phyloP scores from a whole-genome alignment of 2,888 invertebrate species.

The Cyaniris semiargus region DNA sequence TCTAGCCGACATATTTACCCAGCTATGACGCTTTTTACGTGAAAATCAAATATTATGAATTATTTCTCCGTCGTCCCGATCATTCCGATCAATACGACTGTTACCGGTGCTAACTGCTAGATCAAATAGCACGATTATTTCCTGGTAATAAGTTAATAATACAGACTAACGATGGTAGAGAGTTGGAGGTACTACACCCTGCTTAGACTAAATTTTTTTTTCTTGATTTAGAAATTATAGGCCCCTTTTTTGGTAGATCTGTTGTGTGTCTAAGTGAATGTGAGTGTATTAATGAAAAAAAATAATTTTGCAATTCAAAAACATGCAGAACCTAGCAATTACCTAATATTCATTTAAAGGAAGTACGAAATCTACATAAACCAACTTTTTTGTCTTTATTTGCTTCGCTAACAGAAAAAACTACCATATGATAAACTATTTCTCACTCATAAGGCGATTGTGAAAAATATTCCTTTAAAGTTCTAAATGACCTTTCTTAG shows the following conservation, averaged over 20 bases:
- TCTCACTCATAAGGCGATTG: too few relatives aligned
- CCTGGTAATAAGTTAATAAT: neutral
- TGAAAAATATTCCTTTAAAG: too few relatives aligned
- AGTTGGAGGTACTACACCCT: neutral
- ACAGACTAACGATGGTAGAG: neutral
- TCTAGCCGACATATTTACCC: constrained; percentile 61
- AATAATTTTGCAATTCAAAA: too few relatives aligned
- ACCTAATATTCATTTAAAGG: too few relatives aligned
- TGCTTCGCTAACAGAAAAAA: too few relatives aligned
- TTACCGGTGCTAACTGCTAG: constrained; percentile 18
- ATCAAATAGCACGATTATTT: neutral
- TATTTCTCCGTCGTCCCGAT: constrained; percentile 25
- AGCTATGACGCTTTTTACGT: constrained; percentile 54
- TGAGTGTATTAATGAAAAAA: too few relatives aligned
- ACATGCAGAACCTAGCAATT: too few relatives aligned
- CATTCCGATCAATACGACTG: neutral
- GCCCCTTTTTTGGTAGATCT: neutral
- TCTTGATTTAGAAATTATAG: neutral
- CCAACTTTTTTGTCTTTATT: too few relatives aligned
- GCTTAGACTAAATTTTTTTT: neutral
- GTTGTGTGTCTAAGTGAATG: too few relatives aligned
- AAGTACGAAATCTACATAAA: too few relatives aligned
- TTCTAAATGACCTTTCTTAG: too few relatives aligned
- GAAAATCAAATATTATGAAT: constrained; percentile 48
- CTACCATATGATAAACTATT: too few relatives aligned